Percentiles rank a stretch among this genome's conserved stretches.
phyloP scores from a whole-genome alignment of 1,140 invertebrate species.

The Zaprionus nigranus region DNA sequence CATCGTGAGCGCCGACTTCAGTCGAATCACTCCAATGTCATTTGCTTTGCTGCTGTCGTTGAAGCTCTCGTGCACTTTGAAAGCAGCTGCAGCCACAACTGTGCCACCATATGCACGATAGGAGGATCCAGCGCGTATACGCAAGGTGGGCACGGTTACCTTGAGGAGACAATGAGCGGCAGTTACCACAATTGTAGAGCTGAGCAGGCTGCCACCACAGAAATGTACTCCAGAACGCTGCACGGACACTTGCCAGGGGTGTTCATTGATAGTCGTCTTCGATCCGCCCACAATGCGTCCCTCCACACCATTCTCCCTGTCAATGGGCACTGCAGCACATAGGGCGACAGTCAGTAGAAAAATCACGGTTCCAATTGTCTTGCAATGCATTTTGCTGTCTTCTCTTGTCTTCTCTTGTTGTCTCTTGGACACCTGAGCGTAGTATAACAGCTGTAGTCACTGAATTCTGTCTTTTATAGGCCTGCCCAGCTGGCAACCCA shows the following conservation, averaged over 20 bases:
- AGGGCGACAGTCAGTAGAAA: conserved; percentile 9
- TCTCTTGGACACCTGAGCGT: neutral
- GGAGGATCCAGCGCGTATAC: conserved; percentile 57
- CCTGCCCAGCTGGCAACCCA: neutral
- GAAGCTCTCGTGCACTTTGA: conserved; percentile 59
- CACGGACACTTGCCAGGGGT: conserved; percentile 69
- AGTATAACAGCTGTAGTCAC: neutral
- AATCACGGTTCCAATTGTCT: neutral
- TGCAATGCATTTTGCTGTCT: conserved; percentile 12
- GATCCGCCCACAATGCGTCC: conserved; percentile 70
- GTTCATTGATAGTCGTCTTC: conserved; percentile 33
- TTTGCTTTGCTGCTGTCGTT: conserved; percentile 55
- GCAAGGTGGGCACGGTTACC: conserved; percentile 32
- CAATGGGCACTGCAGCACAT: conserved; percentile 41
- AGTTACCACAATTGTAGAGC: conserved; percentile 75
- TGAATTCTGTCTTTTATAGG: conserved; percentile 15
- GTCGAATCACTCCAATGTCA: conserved; percentile 85
- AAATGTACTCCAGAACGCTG: conserved; percentile 64
- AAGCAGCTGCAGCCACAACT: conserved; percentile 37
- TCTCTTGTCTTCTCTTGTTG: neutral
- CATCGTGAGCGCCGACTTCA: conserved; percentile 73
- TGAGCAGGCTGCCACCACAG: conserved; percentile 87
- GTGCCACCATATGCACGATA: conserved; percentile 45
- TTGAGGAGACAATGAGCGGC: conserved; percentile 58
- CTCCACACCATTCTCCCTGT: no score